Conservation (phyloP, 2,888 invertebrate species). For the Steinernema scapterisci region DNA sequence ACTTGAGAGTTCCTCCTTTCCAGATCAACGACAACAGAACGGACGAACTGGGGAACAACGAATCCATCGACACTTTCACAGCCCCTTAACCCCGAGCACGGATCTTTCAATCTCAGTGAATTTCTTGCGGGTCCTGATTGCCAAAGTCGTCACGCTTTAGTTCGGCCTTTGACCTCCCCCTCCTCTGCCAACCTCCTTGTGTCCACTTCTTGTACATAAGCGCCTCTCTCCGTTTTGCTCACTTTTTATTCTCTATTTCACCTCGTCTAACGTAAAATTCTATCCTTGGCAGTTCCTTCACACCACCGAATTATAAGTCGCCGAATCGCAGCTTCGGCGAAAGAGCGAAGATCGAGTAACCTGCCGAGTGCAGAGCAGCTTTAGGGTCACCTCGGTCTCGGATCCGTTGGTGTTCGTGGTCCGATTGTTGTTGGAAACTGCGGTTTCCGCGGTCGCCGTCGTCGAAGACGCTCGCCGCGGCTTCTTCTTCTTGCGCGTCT, state of each 20-base stretch:
- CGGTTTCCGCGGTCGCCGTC: constrained; percentile 21
- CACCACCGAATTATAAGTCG: constrained; percentile 16
- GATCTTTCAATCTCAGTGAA: neutral
- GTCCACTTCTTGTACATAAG: neutral
- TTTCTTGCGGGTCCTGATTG: neutral
- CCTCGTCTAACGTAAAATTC: constrained; percentile 5
- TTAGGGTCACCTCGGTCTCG: constrained; percentile 38
- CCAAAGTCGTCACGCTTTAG: constrained; percentile 27
- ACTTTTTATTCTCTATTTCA: neutral
- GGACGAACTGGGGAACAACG: constrained; percentile 22
- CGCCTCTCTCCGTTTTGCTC: neutral
- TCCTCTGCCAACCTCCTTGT: neutral
- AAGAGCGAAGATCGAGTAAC: constrained; percentile 33
- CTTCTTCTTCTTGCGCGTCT: constrained; percentile 25
- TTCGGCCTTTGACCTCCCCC: neutral
- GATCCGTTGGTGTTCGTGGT: constrained; percentile 27
- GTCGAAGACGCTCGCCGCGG: constrained; percentile 11
- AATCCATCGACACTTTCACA: constrained; percentile 12
- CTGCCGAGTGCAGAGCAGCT: constrained; percentile 43
- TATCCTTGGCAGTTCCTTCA: neutral
- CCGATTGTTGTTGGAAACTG: constrained; percentile 34
- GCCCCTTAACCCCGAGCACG: neutral
- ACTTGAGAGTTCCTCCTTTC: neutral
- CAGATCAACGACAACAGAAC: constrained; percentile 19
- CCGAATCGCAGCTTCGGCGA: constrained; percentile 21